phyloP scores from a whole-genome alignment of 2,797 vertebrate genomes.

The Rhinoraja longicauda region DNA sequence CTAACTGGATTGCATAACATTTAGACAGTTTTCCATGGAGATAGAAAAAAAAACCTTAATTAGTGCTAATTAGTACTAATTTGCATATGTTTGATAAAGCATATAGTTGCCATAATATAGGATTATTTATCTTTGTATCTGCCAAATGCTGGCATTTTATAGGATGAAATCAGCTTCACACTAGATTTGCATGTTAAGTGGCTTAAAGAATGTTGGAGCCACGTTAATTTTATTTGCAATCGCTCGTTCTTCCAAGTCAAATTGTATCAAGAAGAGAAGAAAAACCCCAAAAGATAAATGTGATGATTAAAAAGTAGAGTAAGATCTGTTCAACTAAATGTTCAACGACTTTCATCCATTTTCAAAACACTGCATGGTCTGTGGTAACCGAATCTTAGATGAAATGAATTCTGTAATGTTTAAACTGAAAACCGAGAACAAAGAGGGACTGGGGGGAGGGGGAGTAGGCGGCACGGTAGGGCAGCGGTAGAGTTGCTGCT shows the following conservation, averaged over 20 bases:
- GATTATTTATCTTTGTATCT: constrained; percentile 74
- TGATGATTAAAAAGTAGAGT: neutral
- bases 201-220: constrained; percentile 55
- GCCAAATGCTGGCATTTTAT: constrained; percentile 64
- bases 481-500: too few species aligned
- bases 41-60: constrained; percentile 77
- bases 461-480: too few species aligned
- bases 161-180: constrained; percentile 62
- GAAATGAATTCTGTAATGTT: constrained; percentile 10
- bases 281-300: neutral
- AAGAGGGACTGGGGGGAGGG: too few species aligned
- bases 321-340: neutral
- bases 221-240: constrained; percentile 18
- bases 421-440: too few species aligned
- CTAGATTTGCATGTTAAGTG: constrained; percentile 61
- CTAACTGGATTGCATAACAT: constrained; percentile 83
- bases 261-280: neutral
- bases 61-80: constrained; percentile 86
- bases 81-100: constrained; percentile 87
- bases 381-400: neutral
- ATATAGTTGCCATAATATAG: constrained; percentile 70
- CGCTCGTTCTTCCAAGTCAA: neutral
- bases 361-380: neutral
- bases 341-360: constrained; percentile 1
- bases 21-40: constrained; percentile 76